These are phyloP conservation scores for Ophion obscuratus DNA, from an alignment of 2,888 invertebrate genomes.

Conservation along the genomic window DNA sequence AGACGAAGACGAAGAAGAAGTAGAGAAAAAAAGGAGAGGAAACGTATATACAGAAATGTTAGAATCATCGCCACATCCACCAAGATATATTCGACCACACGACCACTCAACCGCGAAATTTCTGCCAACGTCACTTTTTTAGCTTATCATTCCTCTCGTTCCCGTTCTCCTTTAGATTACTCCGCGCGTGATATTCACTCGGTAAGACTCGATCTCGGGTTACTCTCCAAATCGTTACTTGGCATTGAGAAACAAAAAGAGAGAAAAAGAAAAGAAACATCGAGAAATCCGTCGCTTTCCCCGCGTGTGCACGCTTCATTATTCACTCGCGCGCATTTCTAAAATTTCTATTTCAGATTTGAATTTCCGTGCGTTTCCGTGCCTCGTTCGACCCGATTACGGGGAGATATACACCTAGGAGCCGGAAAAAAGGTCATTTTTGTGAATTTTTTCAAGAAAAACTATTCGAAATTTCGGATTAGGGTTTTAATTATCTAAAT, in stretches of 20 bases:
- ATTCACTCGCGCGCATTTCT: too few species aligned
- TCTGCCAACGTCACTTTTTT: slow-evolving; percentile 42
- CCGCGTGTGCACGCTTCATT: slow-evolving; percentile 5
- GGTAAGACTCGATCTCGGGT: slow-evolving; percentile 19
- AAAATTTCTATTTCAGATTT: not conserved
- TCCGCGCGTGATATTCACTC: slow-evolving; percentile 29
- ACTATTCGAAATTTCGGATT: too few species aligned
- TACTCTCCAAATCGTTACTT: slow-evolving; percentile 55
- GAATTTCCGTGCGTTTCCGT: too few species aligned
- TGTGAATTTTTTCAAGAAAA: too few species aligned
- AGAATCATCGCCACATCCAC: slow-evolving; percentile 59
- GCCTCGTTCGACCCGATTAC: too few species aligned
- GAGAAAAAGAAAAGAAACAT: slow-evolving; percentile 9
- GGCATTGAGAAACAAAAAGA: not conserved
- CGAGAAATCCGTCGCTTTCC: slow-evolving; percentile 35
- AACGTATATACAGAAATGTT: slow-evolving; percentile 11
- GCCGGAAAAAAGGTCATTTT: too few species aligned
- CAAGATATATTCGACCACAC: slow-evolving; percentile 49
- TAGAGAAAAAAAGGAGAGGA: not conserved
- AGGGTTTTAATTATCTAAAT: too few species aligned
- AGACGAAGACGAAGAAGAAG: slow-evolving; percentile 17
- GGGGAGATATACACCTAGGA: too few species aligned
- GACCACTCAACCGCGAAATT: slow-evolving; percentile 62
- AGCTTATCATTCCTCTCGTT: slow-evolving; percentile 24
- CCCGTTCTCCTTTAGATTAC: slow-evolving; percentile 4